Evolutionary conservation across 2,797 vertebrate genomes (phyloP), one percentile per base, ranked within the genome.

Genomic region (Lophotriccus pileatus): DNA sequence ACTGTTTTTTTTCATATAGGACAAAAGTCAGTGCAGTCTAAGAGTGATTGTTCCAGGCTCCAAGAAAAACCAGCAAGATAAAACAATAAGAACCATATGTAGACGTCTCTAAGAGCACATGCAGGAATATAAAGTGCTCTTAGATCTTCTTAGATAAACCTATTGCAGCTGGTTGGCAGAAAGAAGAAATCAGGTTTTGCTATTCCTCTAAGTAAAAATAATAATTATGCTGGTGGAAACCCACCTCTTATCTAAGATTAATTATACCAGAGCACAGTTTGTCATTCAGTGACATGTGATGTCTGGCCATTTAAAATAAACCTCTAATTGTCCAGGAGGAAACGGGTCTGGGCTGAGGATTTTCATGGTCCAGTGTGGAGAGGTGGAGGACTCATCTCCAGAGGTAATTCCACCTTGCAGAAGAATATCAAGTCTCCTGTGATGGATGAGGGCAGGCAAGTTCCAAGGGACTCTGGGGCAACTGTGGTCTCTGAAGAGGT

Each of bases 131-230:
- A 62, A 89, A 89, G 23, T 36, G n/a, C 52, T 77, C 34, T 39
- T 63, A 85, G 43, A 87, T 91, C 60, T 91, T 84, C 53, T 83
- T 66, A 90, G 87, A 94, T 95, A 94, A 84, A 39, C 59, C 78
- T 90, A 28, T 75, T 94, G 67, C 24, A 53, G 69, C 8, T 94
- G 69, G 19, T 78, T 68, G 62, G 39, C 28, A 76, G 74, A 86
- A 78, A 55, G 55, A 80, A 91, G 37, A 90, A 74, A 62, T 43
- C 47, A n/a, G 2, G 6, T 27, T 75, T 68, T 95, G 63, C n/a
- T 44, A 24, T 43, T 95, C 41, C 43, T 55, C 64, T 68, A 84
- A 73, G 37, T 81, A 80, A 75, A 96, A 89, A 21, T 36, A 87
- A 56, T 64, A 83, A 92, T 23, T 67, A 78, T 1, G 9, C n/a